These are phyloP conservation scores for Crotalus horridus DNA, from an alignment of 2,113 vertebrate genomes.

Conservation along the genomic window DNA sequence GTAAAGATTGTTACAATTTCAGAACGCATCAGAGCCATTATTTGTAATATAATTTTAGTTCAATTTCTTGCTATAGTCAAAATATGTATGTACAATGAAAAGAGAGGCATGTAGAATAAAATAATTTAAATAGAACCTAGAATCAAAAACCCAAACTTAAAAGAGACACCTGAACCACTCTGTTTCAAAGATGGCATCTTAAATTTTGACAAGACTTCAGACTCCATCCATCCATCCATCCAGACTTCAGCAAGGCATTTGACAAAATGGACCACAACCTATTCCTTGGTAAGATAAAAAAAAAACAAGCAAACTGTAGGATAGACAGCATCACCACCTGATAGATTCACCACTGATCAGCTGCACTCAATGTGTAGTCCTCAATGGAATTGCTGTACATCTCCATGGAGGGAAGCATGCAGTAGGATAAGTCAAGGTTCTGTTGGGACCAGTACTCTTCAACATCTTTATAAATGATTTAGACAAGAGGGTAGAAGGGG, in stretches of 20 bases:
- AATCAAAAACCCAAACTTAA: not conserved
- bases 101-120: not conserved
- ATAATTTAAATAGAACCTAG: not conserved
- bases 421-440: not conserved
- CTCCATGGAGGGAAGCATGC: not conserved
- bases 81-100: not conserved
- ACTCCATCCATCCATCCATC: not conserved
- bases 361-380: not conserved
- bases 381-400: not conserved
- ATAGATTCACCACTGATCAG: not conserved
- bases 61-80: not conserved
- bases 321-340: not conserved
- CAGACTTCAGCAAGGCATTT: not conserved
- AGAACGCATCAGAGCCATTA: not conserved
- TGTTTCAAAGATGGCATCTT: not conserved
- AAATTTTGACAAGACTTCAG: not conserved
- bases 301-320: not conserved
- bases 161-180: not conserved
- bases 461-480: not conserved
- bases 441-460: not conserved
- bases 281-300: not conserved
- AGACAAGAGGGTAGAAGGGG: not conserved
- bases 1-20: not conserved
- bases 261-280: not conserved
- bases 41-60: not conserved